Conservation (phyloP, 2,113 vertebrate genomes). For the Paradisaea rubra region DNA sequence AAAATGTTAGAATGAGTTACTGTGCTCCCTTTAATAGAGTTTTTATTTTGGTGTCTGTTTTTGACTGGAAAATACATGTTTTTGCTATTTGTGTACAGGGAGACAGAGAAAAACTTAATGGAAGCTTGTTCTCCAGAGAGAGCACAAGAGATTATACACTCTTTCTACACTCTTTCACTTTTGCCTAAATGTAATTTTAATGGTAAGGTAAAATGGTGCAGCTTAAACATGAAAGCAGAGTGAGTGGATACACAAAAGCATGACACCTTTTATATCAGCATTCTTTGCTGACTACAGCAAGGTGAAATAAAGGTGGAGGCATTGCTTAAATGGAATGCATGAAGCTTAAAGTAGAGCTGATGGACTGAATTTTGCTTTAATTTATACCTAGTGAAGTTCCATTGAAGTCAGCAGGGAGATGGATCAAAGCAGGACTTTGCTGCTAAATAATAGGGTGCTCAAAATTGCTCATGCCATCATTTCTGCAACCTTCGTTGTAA, state of each 20-base stretch:
- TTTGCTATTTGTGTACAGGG: not conserved
- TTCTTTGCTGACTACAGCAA: slow-evolving; percentile 46
- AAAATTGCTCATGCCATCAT: slow-evolving; percentile 15
- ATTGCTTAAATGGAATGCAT: slow-evolving; percentile 16
- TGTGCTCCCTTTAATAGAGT: not conserved
- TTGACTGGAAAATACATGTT: not conserved
- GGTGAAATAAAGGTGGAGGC: slow-evolving; percentile 55
- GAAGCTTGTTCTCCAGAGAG: not conserved
- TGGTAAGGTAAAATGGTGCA: slow-evolving; percentile 11
- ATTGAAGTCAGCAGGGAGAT: slow-evolving; percentile 50
- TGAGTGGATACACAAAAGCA: not conserved
- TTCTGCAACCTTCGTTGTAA: slow-evolving; percentile 6
- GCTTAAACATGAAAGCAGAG: slow-evolving; percentile 11
- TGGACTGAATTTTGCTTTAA: slow-evolving; percentile 53
- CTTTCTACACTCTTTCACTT: not conserved
- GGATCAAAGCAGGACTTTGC: slow-evolving; percentile 48
- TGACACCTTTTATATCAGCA: not conserved
- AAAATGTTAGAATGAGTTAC: not conserved
- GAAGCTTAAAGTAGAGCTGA: slow-evolving; percentile 30
- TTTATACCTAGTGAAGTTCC: slow-evolving; percentile 28
- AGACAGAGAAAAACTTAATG: not conserved
- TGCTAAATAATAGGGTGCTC: slow-evolving; percentile 50
- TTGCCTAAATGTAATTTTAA: slow-evolving; percentile 36
- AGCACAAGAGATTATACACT: not conserved
- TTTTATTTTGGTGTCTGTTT: slow-evolving; percentile 11